Base-by-base conservation (phyloP, 2,113 vertebrate species). In the Lepidothrix coronata region DNA sequence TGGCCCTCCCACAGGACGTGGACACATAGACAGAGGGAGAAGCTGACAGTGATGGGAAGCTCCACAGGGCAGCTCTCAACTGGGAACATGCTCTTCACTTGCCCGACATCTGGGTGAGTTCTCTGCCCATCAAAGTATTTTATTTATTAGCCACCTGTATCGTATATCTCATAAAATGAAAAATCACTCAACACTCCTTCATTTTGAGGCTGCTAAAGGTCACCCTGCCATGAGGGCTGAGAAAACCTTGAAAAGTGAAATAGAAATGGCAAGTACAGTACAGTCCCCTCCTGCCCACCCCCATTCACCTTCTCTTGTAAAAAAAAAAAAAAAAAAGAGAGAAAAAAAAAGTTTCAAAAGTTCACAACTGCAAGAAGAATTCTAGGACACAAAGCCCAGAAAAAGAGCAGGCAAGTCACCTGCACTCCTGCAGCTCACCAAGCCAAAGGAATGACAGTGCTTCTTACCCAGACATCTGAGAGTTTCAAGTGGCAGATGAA, bases 151-250 rank as follows among this genome's bases (percentile, higher is more conserved):
- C 52, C 48, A 55, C 12, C 62, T 73, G 6, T 66, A 52, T 76
- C 39, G 31, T 11, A 63, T 4, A 71, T 3, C 65, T 28, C 5
- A 21, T 31, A 78, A 93, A 87, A 71, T 9, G 20, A 72, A 85
- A 89, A 76, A 62, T 59, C 59, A 71, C 82, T 95, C 1, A 0
- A 73, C 63, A 20, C 33, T 4, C 57, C 41, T 85, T 91, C 82
- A 82, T 87, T 95, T 66, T 39, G 35, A 65, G 62, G 27, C 90
- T 85, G 71, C 33, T 86, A 80, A 95, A 95, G 73, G 80, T 91
- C 94, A 93, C 19, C 13, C 12, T 51, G 58, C 54, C 62, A 55
- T 55, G 58, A 88, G 54, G 22, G 41, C n/a, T 66, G 17, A 63
- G 51, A 71, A 93, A 84, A 89, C 65, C 75, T 58, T 33, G 30